Conservation (phyloP, 2,797 vertebrate genomes). For the Anabacerthia variegaticeps region DNA sequence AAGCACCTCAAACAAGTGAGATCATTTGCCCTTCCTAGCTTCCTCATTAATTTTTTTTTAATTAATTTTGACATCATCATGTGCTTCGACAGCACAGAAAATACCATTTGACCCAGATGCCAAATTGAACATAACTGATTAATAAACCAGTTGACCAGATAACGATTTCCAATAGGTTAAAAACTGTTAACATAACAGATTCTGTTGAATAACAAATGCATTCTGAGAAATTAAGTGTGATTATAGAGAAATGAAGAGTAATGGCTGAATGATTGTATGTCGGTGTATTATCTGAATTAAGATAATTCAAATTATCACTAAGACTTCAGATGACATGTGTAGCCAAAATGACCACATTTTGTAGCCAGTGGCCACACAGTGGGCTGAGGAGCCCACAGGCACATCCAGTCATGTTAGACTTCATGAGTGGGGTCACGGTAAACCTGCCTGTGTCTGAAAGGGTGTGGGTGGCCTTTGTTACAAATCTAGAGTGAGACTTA, state of each 20-base stretch:
- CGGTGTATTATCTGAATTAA: background rate
- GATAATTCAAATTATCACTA: background rate
- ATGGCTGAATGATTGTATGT: background rate
- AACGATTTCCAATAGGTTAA: background rate
- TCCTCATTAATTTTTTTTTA: background rate
- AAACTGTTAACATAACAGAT: background rate
- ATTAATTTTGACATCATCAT: background rate
- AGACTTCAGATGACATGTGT: background rate
- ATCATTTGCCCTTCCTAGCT: background rate
- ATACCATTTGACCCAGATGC: background rate
- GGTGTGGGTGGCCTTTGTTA: conserved; percentile 50
- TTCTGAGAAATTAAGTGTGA: background rate
- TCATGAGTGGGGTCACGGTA: background rate
- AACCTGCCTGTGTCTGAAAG: background rate
- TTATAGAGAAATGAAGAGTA: background rate
- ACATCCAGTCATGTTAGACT: background rate
- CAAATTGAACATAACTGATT: background rate
- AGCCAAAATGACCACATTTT: background rate
- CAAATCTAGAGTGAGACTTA: background rate
- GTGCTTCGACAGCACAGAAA: background rate
- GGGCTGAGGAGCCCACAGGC: background rate
- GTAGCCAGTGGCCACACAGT: background rate
- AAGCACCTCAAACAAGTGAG: background rate
- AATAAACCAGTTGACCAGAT: background rate
- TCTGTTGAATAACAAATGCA: background rate